Base-by-base conservation (phyloP, 2,888 invertebrate species). In the Latheticus oryzae region DNA sequence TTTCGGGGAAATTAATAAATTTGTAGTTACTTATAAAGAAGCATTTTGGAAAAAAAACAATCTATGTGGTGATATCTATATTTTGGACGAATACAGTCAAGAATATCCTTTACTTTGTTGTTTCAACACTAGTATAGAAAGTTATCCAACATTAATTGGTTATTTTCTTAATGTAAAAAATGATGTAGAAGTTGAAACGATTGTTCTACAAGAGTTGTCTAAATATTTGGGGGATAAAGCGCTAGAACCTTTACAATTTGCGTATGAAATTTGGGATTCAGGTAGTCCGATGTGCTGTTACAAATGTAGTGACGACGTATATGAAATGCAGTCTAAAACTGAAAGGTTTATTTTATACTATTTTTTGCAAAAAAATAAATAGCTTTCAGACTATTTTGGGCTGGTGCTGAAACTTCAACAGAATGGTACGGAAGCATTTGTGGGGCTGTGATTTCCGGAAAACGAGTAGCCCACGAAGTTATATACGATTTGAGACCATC, bases 381-480 rank as follows among this genome's bases (percentile, higher is more conserved):
- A 11, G 2, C 8, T 42, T 64, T 17, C 52, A 75, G 75, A 32
- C 64, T 75, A 30, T 66, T 65, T 55, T 75, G 72, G 68, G 73
- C 71, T n/a, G 74, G 74, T 13, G 65, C 73, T 13, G 74, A 75
- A 58, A 70, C 70, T 1, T 65, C 72, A 0, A 54, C 62, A 2
- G 61, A 64, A 30, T 76, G 75, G 74, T 72, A 69, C 45, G 75
- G 76, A 1, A 64, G 64, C 15, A 63, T 74, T 56, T 64, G 65
- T 7, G 76, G 76, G 3, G 75, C 73, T 3, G 65, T 73, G 11
- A 61, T 70, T 53, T 62, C 73, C 1, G 76, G 75, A 16, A 60
- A 64, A 21, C 51, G 69, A 40, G 71, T 71, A 1, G 74, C 73
- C n/a, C 33, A 72, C 15, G 66, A 73, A 62, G 67, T 69, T 24